phyloP scores from a whole-genome alignment of 2,888 invertebrate genomes.

The Acheta domesticus region DNA sequence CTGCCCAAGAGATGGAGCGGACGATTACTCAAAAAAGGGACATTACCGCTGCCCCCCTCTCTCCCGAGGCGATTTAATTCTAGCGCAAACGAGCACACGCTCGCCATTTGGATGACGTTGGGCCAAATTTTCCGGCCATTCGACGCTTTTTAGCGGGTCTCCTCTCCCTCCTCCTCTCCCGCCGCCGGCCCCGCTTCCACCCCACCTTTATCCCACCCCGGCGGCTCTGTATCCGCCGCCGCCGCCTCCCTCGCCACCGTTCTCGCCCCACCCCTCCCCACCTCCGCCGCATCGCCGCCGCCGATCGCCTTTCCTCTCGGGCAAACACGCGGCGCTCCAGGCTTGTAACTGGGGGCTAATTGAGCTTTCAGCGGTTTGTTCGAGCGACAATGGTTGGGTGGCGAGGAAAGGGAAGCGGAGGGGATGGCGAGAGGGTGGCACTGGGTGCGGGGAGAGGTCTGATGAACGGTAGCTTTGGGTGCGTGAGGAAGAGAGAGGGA shows the following conservation, averaged over 20 bases:
- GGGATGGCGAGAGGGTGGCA: background rate
- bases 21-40: too few species aligned
- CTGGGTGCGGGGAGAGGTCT: background rate
- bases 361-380: constrained; percentile 9
- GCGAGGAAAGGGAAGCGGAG: background rate
- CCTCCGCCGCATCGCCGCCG: background rate
- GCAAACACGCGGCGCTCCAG: constrained; percentile 3
- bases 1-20: too few species aligned
- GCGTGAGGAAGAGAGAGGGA: too few species aligned
- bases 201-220: too few species aligned
- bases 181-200: too few species aligned
- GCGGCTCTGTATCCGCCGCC: too few species aligned
- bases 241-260: too few species aligned
- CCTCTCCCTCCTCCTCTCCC: background rate
- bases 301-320: constrained; percentile 6
- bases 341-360: background rate
- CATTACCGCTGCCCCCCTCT: too few species aligned
- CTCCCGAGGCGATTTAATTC: too few species aligned
- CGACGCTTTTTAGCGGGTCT: background rate
- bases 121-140: background rate
- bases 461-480: background rate
- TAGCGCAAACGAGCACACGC: too few species aligned
- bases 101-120: too few species aligned
- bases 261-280: too few species aligned
- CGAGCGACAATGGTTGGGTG: background rate